These are phyloP conservation scores for Endomychus coccineus DNA, from an alignment of 2,888 invertebrate genomes.

Conservation along the genomic window DNA sequence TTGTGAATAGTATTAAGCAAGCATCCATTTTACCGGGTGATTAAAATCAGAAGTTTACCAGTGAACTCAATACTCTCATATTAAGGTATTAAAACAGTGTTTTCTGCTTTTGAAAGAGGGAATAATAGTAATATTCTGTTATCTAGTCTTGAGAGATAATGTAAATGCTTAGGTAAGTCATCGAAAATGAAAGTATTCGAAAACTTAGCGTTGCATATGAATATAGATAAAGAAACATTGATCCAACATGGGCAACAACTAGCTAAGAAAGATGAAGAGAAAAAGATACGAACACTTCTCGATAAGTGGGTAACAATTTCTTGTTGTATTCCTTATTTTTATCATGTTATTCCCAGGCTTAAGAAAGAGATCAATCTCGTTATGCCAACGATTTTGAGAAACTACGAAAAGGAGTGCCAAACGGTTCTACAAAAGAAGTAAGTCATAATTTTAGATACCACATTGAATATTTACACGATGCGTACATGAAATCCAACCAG, in stretches of 20 bases:
- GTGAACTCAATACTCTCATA: slow-evolving; percentile 43
- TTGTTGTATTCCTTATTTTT: too few species aligned
- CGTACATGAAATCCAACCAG: too few species aligned
- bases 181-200: slow-evolving; percentile 48
- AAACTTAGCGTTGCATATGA: slow-evolving; percentile 46
- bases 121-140: too few species aligned
- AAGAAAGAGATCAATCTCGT: slow-evolving; percentile 61
- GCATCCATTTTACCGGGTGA: too few species aligned
- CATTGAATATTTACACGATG: too few species aligned
- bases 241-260: slow-evolving; percentile 46
- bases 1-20: slow-evolving; percentile 44
- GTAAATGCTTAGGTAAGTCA: slow-evolving; percentile 46
- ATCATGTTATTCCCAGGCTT: slow-evolving; percentile 54
- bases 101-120: too few species aligned
- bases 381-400: slow-evolving; percentile 67
- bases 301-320: too few species aligned
- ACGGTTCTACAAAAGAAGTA: slow-evolving; percentile 63
- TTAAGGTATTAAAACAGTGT: slow-evolving; percentile 40
- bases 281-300: slow-evolving; percentile 38
- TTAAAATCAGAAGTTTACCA: too few species aligned
- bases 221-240: slow-evolving; percentile 47
- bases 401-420: slow-evolving; percentile 62
- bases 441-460: too few species aligned
- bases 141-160: slow-evolving; percentile 46
- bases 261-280: slow-evolving; percentile 46